Evolutionary conservation across 1,140 invertebrate genomes (phyloP).

Genomic region (Dendroctonus valens): DNA sequence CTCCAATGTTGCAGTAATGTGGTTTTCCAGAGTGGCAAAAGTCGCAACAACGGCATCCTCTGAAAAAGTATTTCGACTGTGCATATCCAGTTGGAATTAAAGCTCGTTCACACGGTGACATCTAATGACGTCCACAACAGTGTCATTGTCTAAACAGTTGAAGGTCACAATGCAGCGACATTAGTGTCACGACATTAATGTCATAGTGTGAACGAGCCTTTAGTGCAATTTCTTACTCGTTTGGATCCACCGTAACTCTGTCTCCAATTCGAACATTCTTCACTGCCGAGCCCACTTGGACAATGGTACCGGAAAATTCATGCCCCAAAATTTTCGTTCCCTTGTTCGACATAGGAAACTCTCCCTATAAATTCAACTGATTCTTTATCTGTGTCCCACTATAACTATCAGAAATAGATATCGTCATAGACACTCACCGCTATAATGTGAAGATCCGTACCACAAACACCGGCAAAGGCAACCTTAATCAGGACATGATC

Average conservation of each 20-base stretch:
- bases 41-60: slow-evolving; percentile 60
- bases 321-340: slow-evolving; percentile 62
- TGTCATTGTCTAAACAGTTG: too few relatives aligned
- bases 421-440: slow-evolving; percentile 52
- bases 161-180: too few relatives aligned
- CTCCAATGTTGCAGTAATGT: slow-evolving; percentile 61
- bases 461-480: slow-evolving; percentile 71
- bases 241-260: slow-evolving; percentile 66
- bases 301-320: slow-evolving; percentile 66
- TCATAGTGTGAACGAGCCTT: too few relatives aligned
- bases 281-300: slow-evolving; percentile 58
- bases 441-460: slow-evolving; percentile 77
- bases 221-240: too few relatives aligned
- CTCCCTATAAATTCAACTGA: slow-evolving; percentile 52
- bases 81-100: background rate
- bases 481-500: slow-evolving; percentile 64
- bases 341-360: slow-evolving; percentile 60
- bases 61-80: slow-evolving; percentile 31
- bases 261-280: slow-evolving; percentile 62
- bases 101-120: too few relatives aligned
- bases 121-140: too few relatives aligned
- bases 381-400: background rate
- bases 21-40: slow-evolving; percentile 61
- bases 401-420: background rate
- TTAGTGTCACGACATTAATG: too few relatives aligned